Conservation (phyloP, 2,113 vertebrate species). For the Leucosticte australis region DNA sequence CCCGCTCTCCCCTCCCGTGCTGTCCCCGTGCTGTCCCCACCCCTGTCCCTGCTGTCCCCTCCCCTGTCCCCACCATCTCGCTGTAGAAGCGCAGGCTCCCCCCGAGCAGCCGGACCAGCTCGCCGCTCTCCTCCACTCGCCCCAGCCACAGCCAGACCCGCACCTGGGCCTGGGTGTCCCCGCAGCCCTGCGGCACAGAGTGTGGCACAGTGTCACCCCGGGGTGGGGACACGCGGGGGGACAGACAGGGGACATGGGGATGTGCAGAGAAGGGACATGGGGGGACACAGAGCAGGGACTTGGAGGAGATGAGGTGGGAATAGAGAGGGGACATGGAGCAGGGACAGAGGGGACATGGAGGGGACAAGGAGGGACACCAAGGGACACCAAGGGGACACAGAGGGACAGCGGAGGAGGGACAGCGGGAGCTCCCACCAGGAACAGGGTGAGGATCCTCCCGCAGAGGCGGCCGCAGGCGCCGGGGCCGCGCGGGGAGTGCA, state of each 20-base stretch:
- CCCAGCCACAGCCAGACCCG: conserved; percentile 76
- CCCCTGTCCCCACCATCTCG: conserved; percentile 46
- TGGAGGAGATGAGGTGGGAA: not conserved
- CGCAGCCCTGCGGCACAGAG: not conserved
- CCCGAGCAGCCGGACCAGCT: conserved; percentile 21
- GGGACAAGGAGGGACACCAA: not conserved
- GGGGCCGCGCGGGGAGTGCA: conserved; percentile 33
- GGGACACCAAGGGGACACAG: not conserved
- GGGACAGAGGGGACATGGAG: not conserved
- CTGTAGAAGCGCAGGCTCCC: conserved; percentile 43
- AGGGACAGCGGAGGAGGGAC: not conserved
- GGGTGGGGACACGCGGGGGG: too few species aligned
- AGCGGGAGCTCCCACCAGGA: conserved; percentile 48
- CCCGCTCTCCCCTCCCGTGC: too few species aligned
- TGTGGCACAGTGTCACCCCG: not conserved
- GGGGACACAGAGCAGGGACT: too few species aligned
- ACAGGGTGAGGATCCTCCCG: conserved; percentile 67
- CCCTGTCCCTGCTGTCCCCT: not conserved
- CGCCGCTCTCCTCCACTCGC: conserved; percentile 17
- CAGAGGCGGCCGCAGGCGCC: conserved; percentile 57
- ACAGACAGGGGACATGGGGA: not conserved
- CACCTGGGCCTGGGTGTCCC: conserved; percentile 25
- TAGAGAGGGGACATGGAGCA: not conserved
- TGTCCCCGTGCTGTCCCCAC: too few species aligned
- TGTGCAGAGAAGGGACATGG: not conserved